Evolutionary conservation across 2,797 vertebrate species (phyloP).

Genomic region (Hyperoplus lanceolatus): DNA sequence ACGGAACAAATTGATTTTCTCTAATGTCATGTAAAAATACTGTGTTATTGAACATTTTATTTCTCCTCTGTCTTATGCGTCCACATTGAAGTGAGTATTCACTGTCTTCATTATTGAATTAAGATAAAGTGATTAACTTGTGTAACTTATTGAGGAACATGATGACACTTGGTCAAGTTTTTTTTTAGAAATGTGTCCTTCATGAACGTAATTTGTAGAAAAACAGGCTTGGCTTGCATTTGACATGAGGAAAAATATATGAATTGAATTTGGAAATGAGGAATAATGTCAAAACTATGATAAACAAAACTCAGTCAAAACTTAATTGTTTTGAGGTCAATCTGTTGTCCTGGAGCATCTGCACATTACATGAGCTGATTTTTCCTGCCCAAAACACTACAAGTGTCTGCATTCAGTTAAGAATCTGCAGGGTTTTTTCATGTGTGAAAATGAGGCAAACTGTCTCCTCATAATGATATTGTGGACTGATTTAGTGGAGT

Average conservation of each 20-base stretch:
- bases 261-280: neutral
- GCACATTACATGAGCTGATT: no score
- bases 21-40: no score
- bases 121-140: no score
- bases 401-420: neutral
- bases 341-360: neutral
- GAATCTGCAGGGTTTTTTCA: neutral
- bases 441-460: neutral
- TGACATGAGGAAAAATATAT: neutral
- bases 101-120: no score
- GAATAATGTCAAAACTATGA: neutral
- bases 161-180: neutral
- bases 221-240: neutral
- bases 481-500: slow-evolving; percentile 11
- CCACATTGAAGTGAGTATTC: no score
- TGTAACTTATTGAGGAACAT: no score
- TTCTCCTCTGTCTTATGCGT: no score
- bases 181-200: neutral
- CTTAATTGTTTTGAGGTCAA: neutral
- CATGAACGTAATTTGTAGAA: neutral
- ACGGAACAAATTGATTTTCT: no score
- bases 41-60: no score
- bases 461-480: neutral
- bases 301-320: no score
- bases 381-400: neutral